Evolutionary conservation across 2,113 vertebrate genomes (phyloP).

Genomic region (Vanacampus margaritifer): DNA sequence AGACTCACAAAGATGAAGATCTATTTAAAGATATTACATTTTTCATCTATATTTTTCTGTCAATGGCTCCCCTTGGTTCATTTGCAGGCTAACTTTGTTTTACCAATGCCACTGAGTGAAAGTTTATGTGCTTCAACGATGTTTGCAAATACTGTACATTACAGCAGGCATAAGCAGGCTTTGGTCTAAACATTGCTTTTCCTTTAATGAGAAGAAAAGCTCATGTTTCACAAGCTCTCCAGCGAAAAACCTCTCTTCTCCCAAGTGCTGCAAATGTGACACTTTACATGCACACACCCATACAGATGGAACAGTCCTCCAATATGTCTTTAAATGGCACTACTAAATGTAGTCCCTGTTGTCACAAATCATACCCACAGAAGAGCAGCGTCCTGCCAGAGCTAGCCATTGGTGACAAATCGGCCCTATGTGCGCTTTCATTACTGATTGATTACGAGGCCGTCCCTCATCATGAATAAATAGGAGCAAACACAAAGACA

Average conservation of each 20-base stretch:
- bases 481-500: slow-evolving; percentile 70
- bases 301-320: slow-evolving; percentile 44
- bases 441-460: slow-evolving; percentile 69
- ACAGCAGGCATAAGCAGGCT: slow-evolving; percentile 65
- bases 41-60: slow-evolving; percentile 64
- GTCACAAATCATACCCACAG: slow-evolving; percentile 70
- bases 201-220: slow-evolving; percentile 67
- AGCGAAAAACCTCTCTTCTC: slow-evolving; percentile 52
- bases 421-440: slow-evolving; percentile 62
- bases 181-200: slow-evolving; percentile 66
- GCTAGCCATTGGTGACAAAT: slow-evolving; percentile 69
- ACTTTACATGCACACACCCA: slow-evolving; percentile 27
- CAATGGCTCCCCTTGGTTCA: slow-evolving; percentile 63
- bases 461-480: slow-evolving; percentile 67
- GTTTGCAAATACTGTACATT: slow-evolving; percentile 59
- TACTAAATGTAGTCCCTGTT: slow-evolving; percentile 68
- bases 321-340: slow-evolving; percentile 71
- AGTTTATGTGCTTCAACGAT: slow-evolving; percentile 63
- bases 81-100: slow-evolving; percentile 46
- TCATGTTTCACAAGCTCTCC: slow-evolving; percentile 66
- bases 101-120: slow-evolving; percentile 41
- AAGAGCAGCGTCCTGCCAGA: slow-evolving; percentile 63
- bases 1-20: slow-evolving; percentile 76
- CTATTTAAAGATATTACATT: slow-evolving; percentile 71
- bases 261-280: slow-evolving; percentile 60